Conservation (phyloP, 2,797 vertebrate species). For the Myotis myotis region DNA sequence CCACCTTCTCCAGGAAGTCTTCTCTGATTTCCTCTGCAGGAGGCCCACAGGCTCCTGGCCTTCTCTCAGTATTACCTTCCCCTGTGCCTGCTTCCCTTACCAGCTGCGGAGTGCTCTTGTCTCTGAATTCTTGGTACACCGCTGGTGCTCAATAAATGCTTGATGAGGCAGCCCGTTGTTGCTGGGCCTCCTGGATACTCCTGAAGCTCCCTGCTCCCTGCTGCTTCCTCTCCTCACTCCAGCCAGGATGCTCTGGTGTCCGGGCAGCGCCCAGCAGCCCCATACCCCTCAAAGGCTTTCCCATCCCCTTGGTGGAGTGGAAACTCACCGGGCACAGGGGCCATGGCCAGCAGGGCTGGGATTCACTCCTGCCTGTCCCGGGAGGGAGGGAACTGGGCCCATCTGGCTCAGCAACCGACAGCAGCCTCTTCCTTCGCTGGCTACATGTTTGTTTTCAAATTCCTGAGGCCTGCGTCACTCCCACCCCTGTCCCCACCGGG, state of each 20-base stretch:
- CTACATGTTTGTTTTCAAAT: conserved; percentile 77
- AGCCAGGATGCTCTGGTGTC: neutral
- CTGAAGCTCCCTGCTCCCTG: neutral
- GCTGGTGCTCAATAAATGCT: neutral
- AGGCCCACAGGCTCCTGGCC: neutral
- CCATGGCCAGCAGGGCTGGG: neutral
- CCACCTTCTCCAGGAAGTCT: conserved; percentile 26
- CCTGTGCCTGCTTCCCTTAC: no score
- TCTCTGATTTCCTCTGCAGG: neutral
- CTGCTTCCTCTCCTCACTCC: neutral
- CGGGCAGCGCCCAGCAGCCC: neutral
- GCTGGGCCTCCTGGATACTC: neutral
- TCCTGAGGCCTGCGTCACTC: conserved; percentile 74
- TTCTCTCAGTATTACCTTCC: neutral
- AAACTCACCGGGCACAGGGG: conserved; percentile 32
- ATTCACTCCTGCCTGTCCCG: conserved; percentile 25
- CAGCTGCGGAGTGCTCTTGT: neutral
- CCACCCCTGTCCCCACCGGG: conserved; percentile 42
- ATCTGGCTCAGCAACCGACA: neutral
- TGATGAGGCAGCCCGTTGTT: neutral
- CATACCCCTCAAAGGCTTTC: neutral
- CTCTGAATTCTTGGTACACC: neutral
- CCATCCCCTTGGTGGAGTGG: neutral
- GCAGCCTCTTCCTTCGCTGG: conserved; percentile 71
- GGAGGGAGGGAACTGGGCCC: conserved; percentile 28